phyloP scores from a whole-genome alignment of 2,888 invertebrate genomes.

The Drosophila monieri region DNA sequence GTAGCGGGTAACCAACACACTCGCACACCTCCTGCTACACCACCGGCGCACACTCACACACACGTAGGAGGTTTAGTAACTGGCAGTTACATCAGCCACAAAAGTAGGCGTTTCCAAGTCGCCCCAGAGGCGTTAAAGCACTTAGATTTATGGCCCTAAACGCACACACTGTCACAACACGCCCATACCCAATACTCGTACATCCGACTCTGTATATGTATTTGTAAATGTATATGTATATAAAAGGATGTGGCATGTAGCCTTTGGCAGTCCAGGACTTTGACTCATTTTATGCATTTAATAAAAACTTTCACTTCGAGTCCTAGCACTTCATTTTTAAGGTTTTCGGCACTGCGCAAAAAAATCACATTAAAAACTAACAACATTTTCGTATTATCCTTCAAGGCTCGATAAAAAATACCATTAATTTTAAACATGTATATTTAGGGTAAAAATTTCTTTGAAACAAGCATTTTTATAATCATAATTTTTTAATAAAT shows the following conservation, averaged over 20 bases:
- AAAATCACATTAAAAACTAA: not conserved
- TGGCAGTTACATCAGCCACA: constrained; percentile 70
- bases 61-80: constrained; percentile 35
- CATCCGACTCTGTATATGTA: not conserved
- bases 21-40: constrained; percentile 9
- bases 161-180: constrained; percentile 31
- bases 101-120: constrained; percentile 72
- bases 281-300: constrained; percentile 74
- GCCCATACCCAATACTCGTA: constrained; percentile 13
- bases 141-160: constrained; percentile 74
- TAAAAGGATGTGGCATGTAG: constrained; percentile 28
- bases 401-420: too few species aligned
- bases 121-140: constrained; percentile 73
- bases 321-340: constrained; percentile 51
- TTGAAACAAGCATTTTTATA: not conserved
- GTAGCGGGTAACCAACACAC: constrained; percentile 43
- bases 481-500: not conserved
- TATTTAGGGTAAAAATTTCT: too few species aligned
- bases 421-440: too few species aligned
- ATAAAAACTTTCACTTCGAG: constrained; percentile 73
- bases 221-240: not conserved
- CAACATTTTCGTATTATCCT: too few species aligned
- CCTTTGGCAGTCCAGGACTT: constrained; percentile 56
- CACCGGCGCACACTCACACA: not conserved
- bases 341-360: constrained; percentile 6